Evolutionary conservation across 2,888 invertebrate species (phyloP).

Genomic region (Byasa hedistus): DNA sequence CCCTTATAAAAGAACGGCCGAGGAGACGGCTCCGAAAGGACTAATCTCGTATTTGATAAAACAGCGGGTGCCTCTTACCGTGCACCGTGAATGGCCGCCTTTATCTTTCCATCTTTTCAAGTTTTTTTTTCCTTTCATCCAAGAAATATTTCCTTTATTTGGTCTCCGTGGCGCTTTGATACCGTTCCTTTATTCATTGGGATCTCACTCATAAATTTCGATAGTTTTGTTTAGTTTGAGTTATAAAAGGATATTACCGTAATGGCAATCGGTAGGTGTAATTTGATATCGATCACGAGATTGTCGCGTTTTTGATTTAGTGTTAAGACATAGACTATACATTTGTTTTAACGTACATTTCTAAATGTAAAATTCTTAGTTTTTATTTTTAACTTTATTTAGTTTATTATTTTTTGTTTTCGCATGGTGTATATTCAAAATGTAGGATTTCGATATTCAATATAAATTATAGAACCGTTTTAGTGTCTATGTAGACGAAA

Average conservation of each 20-base stretch:
- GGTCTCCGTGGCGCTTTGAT: slow-evolving; percentile 73
- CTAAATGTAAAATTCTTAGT: neutral
- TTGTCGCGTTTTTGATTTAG: slow-evolving; percentile 58
- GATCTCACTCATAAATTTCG: slow-evolving; percentile 70
- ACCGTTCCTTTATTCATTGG: slow-evolving; percentile 75
- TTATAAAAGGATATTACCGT: slow-evolving; percentile 76
- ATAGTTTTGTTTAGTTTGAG: slow-evolving; percentile 75
- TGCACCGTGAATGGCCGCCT: slow-evolving; percentile 67
- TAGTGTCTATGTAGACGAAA: too few species aligned
- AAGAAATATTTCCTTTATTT: slow-evolving; percentile 62
- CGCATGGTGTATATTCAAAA: too few species aligned
- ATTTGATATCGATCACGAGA: slow-evolving; percentile 69
- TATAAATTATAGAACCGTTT: too few species aligned
- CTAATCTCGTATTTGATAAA: slow-evolving; percentile 77
- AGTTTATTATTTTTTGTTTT: too few species aligned
- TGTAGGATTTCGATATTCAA: too few species aligned
- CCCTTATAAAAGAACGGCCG: slow-evolving; percentile 55
- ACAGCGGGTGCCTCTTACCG: slow-evolving; percentile 71
- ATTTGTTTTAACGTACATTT: neutral
- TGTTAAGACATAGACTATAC: slow-evolving; percentile 40
- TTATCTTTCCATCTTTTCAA: slow-evolving; percentile 68
- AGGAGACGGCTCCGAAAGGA: slow-evolving; percentile 51
- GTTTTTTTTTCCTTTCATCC: slow-evolving; percentile 46
- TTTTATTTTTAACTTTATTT: neutral
- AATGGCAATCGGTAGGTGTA: slow-evolving; percentile 78